These are phyloP conservation scores for Ptychochromis oligacanthus DNA, from an alignment of 2,113 vertebrate genomes.

Conservation along the genomic window DNA sequence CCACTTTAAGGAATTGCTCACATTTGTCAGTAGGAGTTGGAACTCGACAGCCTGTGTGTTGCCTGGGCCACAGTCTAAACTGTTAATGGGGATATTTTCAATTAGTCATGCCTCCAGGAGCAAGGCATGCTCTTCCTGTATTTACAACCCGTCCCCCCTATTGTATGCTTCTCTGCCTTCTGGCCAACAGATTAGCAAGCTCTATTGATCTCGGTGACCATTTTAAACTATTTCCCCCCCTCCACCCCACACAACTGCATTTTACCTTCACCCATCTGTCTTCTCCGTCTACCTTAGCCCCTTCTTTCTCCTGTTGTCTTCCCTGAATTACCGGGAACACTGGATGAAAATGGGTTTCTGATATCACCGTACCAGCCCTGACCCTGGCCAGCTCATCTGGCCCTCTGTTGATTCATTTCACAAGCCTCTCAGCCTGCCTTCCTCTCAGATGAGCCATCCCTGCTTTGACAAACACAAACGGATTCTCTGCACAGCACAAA, in stretches of 20 bases:
- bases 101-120: conserved; percentile 74
- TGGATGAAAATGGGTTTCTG: conserved; percentile 69
- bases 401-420: conserved; percentile 68
- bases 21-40: conserved; percentile 58
- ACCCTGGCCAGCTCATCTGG: conserved; percentile 60
- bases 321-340: conserved; percentile 41
- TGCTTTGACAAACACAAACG: conserved; percentile 49
- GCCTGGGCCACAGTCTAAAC: conserved; percentile 32
- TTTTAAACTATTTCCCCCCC: conserved; percentile 31
- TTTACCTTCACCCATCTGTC: conserved; percentile 2
- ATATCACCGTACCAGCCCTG: conserved; percentile 53
- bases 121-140: conserved; percentile 46
- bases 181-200: conserved; percentile 63
- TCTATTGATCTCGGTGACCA: conserved; percentile 61
- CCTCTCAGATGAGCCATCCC: conserved; percentile 42
- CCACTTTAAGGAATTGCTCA: conserved; percentile 53
- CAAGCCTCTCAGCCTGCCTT: conserved; percentile 35
- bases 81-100: conserved; percentile 75
- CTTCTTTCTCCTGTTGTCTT: conserved; percentile 11
- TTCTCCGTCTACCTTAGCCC: conserved; percentile 8
- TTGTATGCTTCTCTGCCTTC: conserved; percentile 37
- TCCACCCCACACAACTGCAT: neutral
- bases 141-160: conserved; percentile 51
- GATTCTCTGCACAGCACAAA: conserved; percentile 16
- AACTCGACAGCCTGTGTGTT: conserved; percentile 38